phyloP scores from a whole-genome alignment of 2,888 invertebrate species.

The Archaeoteleia sp. region DNA sequence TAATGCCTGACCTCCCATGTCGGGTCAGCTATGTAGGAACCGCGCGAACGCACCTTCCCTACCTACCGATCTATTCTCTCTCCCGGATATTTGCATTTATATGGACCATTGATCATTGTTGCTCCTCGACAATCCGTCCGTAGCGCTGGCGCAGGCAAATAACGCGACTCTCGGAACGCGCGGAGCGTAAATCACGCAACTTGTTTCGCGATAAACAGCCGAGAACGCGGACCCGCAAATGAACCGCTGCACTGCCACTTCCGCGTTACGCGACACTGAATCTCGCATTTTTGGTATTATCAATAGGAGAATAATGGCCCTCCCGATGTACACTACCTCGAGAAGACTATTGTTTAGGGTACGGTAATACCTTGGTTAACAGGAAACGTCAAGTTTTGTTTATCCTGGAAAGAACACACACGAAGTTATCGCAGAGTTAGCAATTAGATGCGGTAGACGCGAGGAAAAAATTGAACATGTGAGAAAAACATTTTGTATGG shows the following conservation, averaged over 20 bases:
- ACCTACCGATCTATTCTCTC: slow-evolving; percentile 23
- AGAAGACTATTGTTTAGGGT: too few relatives aligned
- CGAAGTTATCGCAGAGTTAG: too few relatives aligned
- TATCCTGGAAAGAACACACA: too few relatives aligned
- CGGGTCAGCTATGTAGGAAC: slow-evolving; percentile 11
- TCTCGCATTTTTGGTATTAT: neutral
- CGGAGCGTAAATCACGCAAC: slow-evolving; percentile 16
- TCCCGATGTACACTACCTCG: too few relatives aligned
- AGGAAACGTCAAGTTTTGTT: too few relatives aligned
- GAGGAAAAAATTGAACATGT: too few relatives aligned
- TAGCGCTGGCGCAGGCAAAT: slow-evolving; percentile 16
- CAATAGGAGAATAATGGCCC: too few relatives aligned
- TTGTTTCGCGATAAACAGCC: slow-evolving; percentile 16
- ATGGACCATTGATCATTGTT: slow-evolving; percentile 48
- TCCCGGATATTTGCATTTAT: slow-evolving; percentile 46
- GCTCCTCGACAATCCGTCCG: slow-evolving; percentile 24
- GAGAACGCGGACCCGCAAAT: slow-evolving; percentile 18
- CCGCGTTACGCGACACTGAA: slow-evolving; percentile 27
- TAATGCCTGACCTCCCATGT: slow-evolving; percentile 20
- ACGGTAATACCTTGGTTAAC: too few relatives aligned
- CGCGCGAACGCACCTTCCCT: neutral
- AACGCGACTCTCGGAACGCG: slow-evolving; percentile 9
- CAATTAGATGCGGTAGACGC: too few relatives aligned
- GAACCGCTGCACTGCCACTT: slow-evolving; percentile 26
- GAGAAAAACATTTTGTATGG: too few relatives aligned